A percentile compares a stretch with the other conserved stretches of the same genome.
phyloP scores from a whole-genome alignment of 2,113 vertebrate species.

The Bombycilla garrulus region DNA sequence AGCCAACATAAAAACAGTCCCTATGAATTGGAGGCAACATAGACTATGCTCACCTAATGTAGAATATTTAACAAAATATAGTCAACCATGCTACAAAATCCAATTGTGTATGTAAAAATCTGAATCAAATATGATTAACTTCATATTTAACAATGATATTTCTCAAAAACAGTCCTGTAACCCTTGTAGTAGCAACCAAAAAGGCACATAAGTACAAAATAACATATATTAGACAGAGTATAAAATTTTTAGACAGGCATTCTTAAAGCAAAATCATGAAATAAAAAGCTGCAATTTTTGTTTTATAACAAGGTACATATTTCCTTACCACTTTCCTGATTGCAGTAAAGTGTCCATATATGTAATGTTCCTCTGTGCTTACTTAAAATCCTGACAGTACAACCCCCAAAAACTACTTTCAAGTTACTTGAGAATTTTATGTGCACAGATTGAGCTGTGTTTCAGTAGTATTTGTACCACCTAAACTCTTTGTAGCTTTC shows the following conservation, averaged over 20 bases:
- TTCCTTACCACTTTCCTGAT: background rate
- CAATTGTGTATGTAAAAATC: background rate
- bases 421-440: background rate
- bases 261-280: slow-evolving; percentile 25
- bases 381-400: background rate
- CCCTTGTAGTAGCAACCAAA: slow-evolving; percentile 63
- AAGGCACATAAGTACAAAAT: slow-evolving; percentile 33
- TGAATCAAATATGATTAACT: background rate
- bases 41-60: background rate
- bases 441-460: background rate
- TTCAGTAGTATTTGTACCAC: background rate
- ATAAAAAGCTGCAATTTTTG: background rate
- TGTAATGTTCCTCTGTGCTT: background rate
- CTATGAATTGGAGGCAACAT: background rate
- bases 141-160: slow-evolving; percentile 15
- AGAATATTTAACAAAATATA: background rate
- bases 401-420: background rate
- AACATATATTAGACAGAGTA: background rate
- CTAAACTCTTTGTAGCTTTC: background rate
- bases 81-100: background rate
- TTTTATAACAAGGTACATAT: slow-evolving; percentile 16
- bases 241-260: background rate
- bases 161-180: slow-evolving; percentile 20
- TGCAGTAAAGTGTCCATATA: background rate
- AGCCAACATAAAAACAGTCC: background rate